These are phyloP conservation scores for Lepidostoma basale DNA, from an alignment of 1,140 invertebrate species.

Conservation along the genomic window DNA sequence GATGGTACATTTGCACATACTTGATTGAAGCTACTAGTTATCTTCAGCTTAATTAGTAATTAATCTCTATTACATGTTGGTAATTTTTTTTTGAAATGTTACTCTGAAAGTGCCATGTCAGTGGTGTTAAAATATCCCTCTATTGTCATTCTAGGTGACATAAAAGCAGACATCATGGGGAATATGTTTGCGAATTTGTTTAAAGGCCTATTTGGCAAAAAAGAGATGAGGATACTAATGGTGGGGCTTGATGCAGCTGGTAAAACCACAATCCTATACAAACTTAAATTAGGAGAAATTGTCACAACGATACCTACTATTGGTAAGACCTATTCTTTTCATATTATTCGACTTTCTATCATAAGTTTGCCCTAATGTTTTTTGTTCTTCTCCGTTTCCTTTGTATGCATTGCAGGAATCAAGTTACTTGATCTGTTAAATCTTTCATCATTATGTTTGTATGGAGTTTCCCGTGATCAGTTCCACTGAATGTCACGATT, in stretches of 20 bases:
- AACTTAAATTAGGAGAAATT: conserved; percentile 99
- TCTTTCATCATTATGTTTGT: no score
- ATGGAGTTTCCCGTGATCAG: no score
- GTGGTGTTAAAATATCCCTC: conserved; percentile 16
- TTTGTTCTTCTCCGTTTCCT: no score
- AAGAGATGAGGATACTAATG: conserved; percentile 99
- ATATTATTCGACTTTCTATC: no score
- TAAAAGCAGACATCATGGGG: conserved; percentile 72
- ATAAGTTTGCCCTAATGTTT: no score
- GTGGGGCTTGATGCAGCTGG: conserved; percentile 97
- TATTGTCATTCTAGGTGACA: conserved; percentile 44
- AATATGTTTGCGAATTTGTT: conserved; percentile 87
- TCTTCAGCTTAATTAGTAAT: not conserved
- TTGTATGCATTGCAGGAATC: no score
- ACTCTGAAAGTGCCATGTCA: conserved; percentile 12
- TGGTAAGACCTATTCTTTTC: conserved; percentile 69
- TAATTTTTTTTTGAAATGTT: not conserved
- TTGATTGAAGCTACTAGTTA: not conserved
- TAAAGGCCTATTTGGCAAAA: conserved; percentile 97
- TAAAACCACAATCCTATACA: conserved; percentile 99
- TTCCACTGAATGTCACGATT: no score
- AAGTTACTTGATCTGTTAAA: no score
- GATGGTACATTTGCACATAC: not conserved
- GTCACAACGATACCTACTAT: conserved; percentile 99
- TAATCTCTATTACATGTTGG: not conserved